Conservation (phyloP, 53 echinoderm and acorn worm genomes). For the Holothuria leucospilota region DNA sequence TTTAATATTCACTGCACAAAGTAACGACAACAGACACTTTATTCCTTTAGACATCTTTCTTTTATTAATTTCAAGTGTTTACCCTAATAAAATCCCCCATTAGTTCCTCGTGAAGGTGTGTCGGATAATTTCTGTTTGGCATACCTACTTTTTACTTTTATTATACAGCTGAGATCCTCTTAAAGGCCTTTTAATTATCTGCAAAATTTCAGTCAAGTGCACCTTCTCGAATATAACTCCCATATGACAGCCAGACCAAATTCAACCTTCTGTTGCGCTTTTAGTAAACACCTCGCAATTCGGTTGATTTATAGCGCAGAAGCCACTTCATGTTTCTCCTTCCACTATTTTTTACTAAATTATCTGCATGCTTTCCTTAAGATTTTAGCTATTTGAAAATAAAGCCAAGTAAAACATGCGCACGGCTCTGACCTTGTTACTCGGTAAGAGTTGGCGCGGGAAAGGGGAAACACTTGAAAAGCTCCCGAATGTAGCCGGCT, state of each 20-base stretch:
- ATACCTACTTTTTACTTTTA: slow-evolving; percentile 2
- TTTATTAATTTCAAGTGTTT: slow-evolving; percentile 27
- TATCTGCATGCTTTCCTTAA: too few species aligned
- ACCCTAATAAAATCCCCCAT: slow-evolving; percentile 36
- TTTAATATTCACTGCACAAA: too few species aligned
- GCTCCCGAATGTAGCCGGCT: not conserved
- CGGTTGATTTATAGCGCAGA: slow-evolving; percentile 27
- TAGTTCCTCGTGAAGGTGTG: slow-evolving; percentile 31
- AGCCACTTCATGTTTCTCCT: slow-evolving; percentile 10
- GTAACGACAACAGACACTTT: not conserved
- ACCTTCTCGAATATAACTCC: too few species aligned
- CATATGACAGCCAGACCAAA: too few species aligned
- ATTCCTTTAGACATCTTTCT: not conserved
- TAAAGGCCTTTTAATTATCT: slow-evolving; percentile 41
- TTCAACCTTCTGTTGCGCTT: slow-evolving; percentile 9
- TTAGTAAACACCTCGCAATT: not conserved
- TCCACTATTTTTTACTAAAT: too few species aligned
- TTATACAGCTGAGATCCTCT: slow-evolving; percentile 16
- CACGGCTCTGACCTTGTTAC: slow-evolving; percentile 27
- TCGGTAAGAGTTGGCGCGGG: slow-evolving; percentile 9
- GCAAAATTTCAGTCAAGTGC: slow-evolving; percentile 38
- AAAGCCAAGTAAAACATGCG: too few species aligned
- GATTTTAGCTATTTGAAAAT: too few species aligned
- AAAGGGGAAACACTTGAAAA: slow-evolving; percentile 15
- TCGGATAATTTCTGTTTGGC: not conserved